phyloP scores from a whole-genome alignment of 2,797 vertebrate species.

The Poeciliopsis turneri region DNA sequence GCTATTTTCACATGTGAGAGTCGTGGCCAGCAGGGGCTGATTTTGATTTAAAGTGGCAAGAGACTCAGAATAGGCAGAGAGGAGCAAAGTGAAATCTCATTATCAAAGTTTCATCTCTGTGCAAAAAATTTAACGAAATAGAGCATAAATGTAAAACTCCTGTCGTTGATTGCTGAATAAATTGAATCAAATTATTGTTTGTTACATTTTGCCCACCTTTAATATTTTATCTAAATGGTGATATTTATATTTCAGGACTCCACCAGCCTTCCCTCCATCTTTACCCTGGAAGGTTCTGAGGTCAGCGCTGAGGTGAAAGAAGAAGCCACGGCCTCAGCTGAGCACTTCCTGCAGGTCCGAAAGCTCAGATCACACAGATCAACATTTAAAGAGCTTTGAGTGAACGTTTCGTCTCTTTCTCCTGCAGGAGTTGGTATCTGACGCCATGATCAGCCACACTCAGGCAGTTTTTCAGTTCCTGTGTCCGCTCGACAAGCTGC shows the following conservation, averaged over 20 bases:
- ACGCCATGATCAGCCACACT: conserved; percentile 67
- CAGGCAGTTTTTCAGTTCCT: conserved; percentile 82
- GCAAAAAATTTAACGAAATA: not conserved
- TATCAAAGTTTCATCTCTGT: too few relatives aligned
- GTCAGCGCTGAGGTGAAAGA: conserved; percentile 53
- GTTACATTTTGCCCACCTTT: not conserved
- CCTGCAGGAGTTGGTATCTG: conserved; percentile 74
- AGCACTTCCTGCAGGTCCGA: conserved; percentile 77
- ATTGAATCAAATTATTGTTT: not conserved
- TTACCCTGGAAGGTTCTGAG: conserved; percentile 49
- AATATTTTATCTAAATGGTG: too few relatives aligned
- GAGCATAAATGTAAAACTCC: not conserved
- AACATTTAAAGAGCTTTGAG: not conserved
- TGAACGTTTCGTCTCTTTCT: not conserved
- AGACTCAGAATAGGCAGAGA: too few relatives aligned
- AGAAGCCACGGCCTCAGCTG: conserved; percentile 61
- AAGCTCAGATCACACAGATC: not conserved
- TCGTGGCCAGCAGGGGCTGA: too few relatives aligned
- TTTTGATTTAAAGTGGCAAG: too few relatives aligned
- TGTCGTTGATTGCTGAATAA: not conserved
- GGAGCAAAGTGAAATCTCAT: too few relatives aligned
- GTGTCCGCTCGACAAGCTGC: conserved; percentile 76
- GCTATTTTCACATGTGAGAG: too few relatives aligned
- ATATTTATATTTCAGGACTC: conserved; percentile 59
- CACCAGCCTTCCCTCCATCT: conserved; percentile 58